A percentile compares a stretch with the other conserved stretches of the same genome.
Evolutionary conservation across 2,888 invertebrate genomes (phyloP).

Genomic region (Listrodromus nycthemerus): DNA sequence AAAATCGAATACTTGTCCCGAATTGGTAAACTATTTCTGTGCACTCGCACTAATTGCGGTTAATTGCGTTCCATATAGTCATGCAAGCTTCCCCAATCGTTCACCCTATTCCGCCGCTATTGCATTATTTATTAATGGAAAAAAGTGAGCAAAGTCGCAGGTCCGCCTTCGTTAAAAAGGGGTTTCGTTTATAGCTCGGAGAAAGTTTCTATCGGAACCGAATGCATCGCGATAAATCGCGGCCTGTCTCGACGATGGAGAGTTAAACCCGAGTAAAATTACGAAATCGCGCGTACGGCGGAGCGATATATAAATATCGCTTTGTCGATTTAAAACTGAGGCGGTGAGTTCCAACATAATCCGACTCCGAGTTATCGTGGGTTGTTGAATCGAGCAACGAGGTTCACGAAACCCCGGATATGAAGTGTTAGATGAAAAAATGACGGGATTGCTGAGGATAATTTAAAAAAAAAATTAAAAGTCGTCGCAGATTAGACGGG

Average conservation of each 20-base stretch:
- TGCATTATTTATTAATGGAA: conserved; percentile 55
- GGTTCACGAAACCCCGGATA: neutral
- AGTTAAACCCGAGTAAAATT: conserved; percentile 50
- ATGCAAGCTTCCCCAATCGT: conserved; percentile 41
- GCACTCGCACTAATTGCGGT: conserved; percentile 17
- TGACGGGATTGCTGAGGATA: neutral
- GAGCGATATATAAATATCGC: conserved; percentile 17
- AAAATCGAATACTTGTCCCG: conserved; percentile 5
- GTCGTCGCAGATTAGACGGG: neutral
- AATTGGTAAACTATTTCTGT: conserved; percentile 13
- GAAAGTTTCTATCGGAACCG: conserved; percentile 58
- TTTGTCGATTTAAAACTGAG: conserved; percentile 36
- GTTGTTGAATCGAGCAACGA: conserved; percentile 32
- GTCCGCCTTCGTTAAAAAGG: conserved; percentile 23
- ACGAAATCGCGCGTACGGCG: conserved; percentile 50
- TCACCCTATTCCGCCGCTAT: conserved; percentile 16
- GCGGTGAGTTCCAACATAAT: conserved; percentile 25
- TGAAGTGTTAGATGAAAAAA: conserved; percentile 3
- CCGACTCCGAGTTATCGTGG: neutral
- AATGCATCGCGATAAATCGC: conserved; percentile 60
- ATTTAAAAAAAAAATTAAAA: neutral
- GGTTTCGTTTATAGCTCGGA: conserved; percentile 36
- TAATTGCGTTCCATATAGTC: conserved; percentile 10
- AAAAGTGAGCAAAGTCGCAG: neutral
- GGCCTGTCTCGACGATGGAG: conserved; percentile 20